Conservation (phyloP, 35 echinoderm and acorn worm genomes). For the Patiria miniata region DNA sequence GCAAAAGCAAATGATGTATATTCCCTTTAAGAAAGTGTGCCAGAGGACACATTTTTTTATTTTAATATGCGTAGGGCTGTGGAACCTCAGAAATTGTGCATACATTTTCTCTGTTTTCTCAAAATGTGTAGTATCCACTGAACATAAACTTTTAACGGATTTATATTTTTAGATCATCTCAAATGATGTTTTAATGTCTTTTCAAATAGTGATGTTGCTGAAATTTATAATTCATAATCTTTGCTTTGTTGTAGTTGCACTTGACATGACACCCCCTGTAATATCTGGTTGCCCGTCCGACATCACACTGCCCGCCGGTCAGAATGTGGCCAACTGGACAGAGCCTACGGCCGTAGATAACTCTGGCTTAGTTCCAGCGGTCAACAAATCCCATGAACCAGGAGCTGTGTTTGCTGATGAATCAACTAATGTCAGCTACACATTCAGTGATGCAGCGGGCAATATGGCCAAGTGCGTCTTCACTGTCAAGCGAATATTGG, state of each 20-base stretch:
- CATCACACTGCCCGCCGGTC: neutral
- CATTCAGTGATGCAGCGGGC: conserved; percentile 33
- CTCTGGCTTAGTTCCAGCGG: conserved; percentile 8
- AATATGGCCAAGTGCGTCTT: conserved; percentile 43
- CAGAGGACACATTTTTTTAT: no score
- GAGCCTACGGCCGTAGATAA: conserved; percentile 26
- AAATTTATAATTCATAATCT: no score
- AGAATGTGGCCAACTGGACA: conserved; percentile 13
- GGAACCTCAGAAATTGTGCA: no score
- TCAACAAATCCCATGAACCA: conserved; percentile 30
- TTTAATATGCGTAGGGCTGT: no score
- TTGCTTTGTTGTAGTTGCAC: neutral
- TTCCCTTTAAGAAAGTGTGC: no score
- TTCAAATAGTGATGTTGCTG: no score
- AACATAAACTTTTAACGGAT: no score
- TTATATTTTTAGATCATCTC: no score
- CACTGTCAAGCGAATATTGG: conserved; percentile 15
- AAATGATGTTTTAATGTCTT: no score
- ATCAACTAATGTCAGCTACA: conserved; percentile 43
- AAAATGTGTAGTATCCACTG: no score
- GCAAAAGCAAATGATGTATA: no score
- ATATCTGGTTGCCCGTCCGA: neutral
- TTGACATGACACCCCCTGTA: neutral
- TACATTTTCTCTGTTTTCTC: no score
- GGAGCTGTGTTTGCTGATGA: conserved; percentile 39